Evolutionary conservation across 2,888 invertebrate species (phyloP), one percentile per base, ranked within the genome.

Genomic region (Trissoscelio sp.): DNA sequence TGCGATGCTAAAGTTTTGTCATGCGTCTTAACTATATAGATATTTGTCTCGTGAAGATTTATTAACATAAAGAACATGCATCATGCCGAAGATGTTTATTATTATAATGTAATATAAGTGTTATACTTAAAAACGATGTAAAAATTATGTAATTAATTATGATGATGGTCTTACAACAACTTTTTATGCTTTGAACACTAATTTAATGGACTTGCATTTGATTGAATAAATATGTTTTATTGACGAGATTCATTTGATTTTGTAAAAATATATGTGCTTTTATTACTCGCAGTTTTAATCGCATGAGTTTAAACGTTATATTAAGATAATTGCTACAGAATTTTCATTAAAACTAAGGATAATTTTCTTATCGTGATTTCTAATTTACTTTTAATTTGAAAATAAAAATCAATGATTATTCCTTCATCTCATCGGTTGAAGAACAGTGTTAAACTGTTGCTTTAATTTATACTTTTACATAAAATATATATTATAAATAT

Each of bases 1-100:
- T 72, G 77, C 67, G 73, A 77, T 69, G 55, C 81, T 77, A 73
- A 77, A 80, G 72, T 77, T 77, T 75, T 81, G 77, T 77, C 81
- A 72, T 81, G 77, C 55, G 69, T 67, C 73, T 39, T 42, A 24
- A 44, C 46, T 77, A 72, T 77, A 77, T 67, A 77, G 81, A 78
- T 78, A 81, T 78, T 78, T 73, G 77, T 78, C 77, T 78, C 73
- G 12, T 4, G 16, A 62, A 78, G 77, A 81, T 78, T 81, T 81
- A 81, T 81, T 77, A 77, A 77, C 69, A 62, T 51, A 57, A 46
- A 28, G 46, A 48, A 37, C 51, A 64, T 81, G 58, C 75, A 60
- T 72, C 75, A 58, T 72, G 42, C 62, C 39, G 14, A 53, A 31
- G 57, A 57, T 80, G 74, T 69, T 69, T 67, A 69, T 74, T 74